These are phyloP conservation scores for Nematolebias whitei DNA, from an alignment of 2,113 vertebrate species.

Conservation along the genomic window DNA sequence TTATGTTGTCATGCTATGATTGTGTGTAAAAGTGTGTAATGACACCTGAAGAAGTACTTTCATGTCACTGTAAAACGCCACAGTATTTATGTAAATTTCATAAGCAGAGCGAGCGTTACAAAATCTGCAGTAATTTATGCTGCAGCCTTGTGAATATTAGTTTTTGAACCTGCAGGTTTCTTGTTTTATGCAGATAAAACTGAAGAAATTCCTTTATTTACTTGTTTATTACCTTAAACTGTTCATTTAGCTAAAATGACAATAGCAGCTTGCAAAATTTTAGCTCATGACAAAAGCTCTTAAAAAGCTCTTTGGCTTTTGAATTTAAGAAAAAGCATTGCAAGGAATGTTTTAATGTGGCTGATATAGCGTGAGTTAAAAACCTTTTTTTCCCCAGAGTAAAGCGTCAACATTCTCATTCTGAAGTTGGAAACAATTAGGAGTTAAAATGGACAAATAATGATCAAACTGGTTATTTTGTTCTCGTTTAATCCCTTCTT, in stretches of 20 bases:
- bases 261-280: background rate
- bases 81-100: background rate
- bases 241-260: background rate
- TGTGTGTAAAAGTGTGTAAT: background rate
- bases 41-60: conserved; percentile 4
- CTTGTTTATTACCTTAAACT: background rate
- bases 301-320: background rate
- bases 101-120: background rate
- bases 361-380: background rate
- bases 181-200: background rate
- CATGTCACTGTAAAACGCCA: conserved; percentile 2
- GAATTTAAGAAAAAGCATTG: background rate
- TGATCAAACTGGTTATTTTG: conserved; percentile 4
- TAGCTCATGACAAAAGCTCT: too few species aligned
- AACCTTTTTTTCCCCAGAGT: background rate
- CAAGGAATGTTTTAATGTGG: background rate
- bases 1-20: conserved; percentile 1
- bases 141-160: too few species aligned
- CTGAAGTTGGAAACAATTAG: conserved; percentile 4
- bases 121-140: background rate
- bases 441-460: background rate
- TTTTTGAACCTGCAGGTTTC: background rate
- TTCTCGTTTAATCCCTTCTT: conserved; percentile 1
- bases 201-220: background rate
- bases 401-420: background rate